Conservation (phyloP, 2,888 invertebrate genomes). For the Ophion costatus region DNA sequence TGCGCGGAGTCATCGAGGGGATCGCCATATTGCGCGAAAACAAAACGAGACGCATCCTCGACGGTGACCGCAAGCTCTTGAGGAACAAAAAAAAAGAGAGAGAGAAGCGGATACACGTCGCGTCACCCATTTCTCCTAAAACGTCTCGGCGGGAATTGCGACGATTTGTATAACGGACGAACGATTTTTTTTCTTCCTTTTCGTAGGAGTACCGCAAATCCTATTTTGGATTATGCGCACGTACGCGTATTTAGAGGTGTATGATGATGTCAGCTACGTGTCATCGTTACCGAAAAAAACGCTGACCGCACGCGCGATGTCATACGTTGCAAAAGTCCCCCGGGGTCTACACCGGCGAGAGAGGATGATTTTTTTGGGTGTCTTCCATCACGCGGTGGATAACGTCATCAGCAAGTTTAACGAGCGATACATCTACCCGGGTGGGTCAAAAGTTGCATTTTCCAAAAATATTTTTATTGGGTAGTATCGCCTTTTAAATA, state of each 20-base stretch:
- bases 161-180: constrained; percentile 65
- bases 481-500: no score
- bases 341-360: background rate
- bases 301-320: constrained; percentile 22
- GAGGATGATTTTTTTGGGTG: background rate
- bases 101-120: constrained; percentile 6
- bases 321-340: constrained; percentile 16
- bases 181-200: constrained; percentile 30
- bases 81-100: background rate
- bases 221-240: constrained; percentile 76
- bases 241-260: constrained; percentile 63
- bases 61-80: constrained; percentile 14
- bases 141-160: constrained; percentile 25
- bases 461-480: no score
- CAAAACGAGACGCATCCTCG: background rate
- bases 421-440: background rate
- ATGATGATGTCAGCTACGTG: constrained; percentile 73
- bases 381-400: background rate
- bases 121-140: constrained; percentile 45
- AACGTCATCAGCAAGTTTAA: constrained; percentile 6
- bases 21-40: constrained; percentile 30
- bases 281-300: constrained; percentile 56
- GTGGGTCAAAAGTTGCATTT: no score
- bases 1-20: constrained; percentile 26
- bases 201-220: constrained; percentile 71